Evolutionary conservation across 2,797 vertebrate genomes (phyloP).

Genomic region (Centropyge bicolor): DNA sequence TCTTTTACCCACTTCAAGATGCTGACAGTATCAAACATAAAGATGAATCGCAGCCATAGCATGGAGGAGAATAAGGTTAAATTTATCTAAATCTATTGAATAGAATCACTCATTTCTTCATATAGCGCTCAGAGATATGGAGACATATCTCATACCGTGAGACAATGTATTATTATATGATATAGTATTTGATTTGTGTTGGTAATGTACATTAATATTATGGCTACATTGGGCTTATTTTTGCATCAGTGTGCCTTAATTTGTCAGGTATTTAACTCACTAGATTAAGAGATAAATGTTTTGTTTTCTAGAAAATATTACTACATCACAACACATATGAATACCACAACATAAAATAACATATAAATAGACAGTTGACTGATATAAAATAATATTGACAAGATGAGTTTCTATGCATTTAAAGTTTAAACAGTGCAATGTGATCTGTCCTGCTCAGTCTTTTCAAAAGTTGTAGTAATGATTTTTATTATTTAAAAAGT

Average conservation of each 20-base stretch:
- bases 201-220: not conserved
- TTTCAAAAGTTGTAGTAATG: not conserved
- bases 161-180: not conserved
- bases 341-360: not conserved
- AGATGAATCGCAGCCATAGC: constrained; percentile 26
- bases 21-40: constrained; percentile 27
- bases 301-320: not conserved
- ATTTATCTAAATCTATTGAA: constrained; percentile 9
- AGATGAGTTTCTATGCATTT: not conserved
- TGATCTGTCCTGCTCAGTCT: not conserved
- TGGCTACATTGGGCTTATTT: not conserved
- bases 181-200: not conserved
- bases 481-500: not conserved
- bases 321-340: no score
- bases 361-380: not conserved
- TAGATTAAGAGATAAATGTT: not conserved
- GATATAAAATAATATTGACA: not conserved
- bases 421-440: not conserved
- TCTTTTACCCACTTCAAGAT: constrained; percentile 18
- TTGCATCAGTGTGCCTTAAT: not conserved
- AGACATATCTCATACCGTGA: not conserved
- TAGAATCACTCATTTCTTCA: constrained; percentile 4
- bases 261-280: not conserved
- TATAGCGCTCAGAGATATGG: not conserved
- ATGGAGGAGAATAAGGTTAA: not conserved